phyloP scores from a whole-genome alignment of 2,797 vertebrate species.

The Borostomias antarcticus region DNA sequence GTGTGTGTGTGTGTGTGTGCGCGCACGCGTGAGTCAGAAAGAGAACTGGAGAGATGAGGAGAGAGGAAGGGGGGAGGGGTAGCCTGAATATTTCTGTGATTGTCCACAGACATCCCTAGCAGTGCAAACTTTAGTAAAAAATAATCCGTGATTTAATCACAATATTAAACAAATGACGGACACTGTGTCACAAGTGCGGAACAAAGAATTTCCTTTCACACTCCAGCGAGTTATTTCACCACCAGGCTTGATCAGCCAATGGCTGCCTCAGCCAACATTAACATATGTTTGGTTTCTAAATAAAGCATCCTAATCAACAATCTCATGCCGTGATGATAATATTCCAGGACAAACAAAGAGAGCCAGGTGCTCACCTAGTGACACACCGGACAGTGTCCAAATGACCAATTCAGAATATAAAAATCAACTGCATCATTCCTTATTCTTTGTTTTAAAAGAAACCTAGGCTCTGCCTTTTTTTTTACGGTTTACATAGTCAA shows the following conservation, averaged over 20 bases:
- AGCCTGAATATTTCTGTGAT: not conserved
- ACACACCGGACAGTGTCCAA: conserved; percentile 53
- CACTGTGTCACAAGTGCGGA: too few relatives aligned
- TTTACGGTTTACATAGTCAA: too few relatives aligned
- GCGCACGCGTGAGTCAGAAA: not conserved
- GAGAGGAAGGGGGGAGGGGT: too few relatives aligned
- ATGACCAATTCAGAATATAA: not conserved
- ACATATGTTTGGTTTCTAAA: conserved; percentile 80
- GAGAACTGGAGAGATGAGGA: not conserved
- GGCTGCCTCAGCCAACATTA: conserved; percentile 72
- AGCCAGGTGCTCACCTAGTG: conserved; percentile 68
- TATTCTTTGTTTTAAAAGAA: too few relatives aligned
- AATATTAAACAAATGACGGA: too few relatives aligned
- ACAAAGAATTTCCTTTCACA: conserved; percentile 51
- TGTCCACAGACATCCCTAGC: not conserved
- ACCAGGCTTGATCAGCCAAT: conserved; percentile 51
- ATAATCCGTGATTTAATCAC: too few relatives aligned
- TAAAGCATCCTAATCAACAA: conserved; percentile 80
- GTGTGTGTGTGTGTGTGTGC: not conserved
- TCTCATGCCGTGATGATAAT: conserved; percentile 75
- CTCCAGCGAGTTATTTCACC: conserved; percentile 41
- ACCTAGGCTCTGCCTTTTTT: too few relatives aligned
- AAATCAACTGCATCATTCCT: too few relatives aligned
- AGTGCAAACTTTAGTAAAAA: too few relatives aligned
- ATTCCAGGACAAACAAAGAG: conserved; percentile 76